Evolutionary conservation across 2,888 invertebrate genomes (phyloP).

Genomic region (Athetis lepigone): DNA sequence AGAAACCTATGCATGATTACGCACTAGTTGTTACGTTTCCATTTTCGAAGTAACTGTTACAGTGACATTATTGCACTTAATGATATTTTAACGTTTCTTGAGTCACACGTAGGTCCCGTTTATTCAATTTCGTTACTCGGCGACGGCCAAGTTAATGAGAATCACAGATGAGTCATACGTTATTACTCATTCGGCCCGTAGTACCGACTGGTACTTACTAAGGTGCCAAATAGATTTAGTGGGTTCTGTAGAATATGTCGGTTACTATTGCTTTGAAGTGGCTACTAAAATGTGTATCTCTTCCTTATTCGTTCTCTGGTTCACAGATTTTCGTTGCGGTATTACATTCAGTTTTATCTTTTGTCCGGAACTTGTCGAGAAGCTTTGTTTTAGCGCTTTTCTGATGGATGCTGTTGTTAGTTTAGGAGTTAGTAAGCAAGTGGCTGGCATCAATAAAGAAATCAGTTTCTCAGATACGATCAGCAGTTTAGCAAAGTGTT

Average conservation of each 20-base stretch:
- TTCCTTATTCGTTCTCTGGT: not conserved
- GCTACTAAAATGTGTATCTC: not conserved
- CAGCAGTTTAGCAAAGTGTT: too few relatives aligned
- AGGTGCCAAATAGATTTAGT: conserved; percentile 51
- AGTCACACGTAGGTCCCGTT: conserved; percentile 54
- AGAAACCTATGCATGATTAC: conserved; percentile 46
- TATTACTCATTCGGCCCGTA: conserved; percentile 60
- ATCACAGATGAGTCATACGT: conserved; percentile 64
- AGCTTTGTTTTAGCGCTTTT: too few relatives aligned
- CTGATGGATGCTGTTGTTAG: too few relatives aligned
- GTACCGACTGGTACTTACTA: conserved; percentile 26
- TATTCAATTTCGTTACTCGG: conserved; percentile 60
- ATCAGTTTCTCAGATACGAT: too few relatives aligned
- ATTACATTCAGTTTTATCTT: not conserved
- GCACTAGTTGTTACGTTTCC: conserved; percentile 28
- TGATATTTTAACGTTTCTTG: conserved; percentile 58
- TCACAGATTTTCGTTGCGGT: not conserved
- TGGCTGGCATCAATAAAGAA: too few relatives aligned
- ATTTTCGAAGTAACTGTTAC: conserved; percentile 39
- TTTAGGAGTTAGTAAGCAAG: too few relatives aligned
- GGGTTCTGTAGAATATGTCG: conserved; percentile 18
- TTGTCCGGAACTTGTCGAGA: too few relatives aligned
- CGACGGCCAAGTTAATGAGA: conserved; percentile 59
- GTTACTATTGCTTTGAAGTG: conserved; percentile 4
- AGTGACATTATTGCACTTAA: conserved; percentile 46